phyloP scores from a whole-genome alignment of 1,140 invertebrate genomes.

The Sycophila sp. region DNA sequence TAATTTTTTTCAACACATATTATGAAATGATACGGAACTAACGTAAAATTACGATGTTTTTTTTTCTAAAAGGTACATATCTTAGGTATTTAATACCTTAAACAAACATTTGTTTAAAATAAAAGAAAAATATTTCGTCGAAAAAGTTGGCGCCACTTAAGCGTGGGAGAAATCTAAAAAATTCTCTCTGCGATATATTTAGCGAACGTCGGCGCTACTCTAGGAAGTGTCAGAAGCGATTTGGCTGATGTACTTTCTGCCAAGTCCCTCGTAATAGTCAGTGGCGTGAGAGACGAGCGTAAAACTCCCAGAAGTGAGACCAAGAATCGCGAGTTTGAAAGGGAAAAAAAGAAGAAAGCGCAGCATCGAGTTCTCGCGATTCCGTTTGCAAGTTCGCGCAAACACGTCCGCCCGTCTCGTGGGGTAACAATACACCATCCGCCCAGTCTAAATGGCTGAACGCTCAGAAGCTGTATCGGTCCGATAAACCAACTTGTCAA shows the following conservation, averaged over 20 bases:
- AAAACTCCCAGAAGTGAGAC: neutral
- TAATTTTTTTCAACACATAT: no score
- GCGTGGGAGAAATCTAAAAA: neutral
- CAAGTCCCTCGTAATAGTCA: neutral
- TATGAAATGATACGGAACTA: no score
- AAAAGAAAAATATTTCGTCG: no score
- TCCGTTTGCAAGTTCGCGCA: neutral
- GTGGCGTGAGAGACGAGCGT: neutral
- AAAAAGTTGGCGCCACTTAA: no score
- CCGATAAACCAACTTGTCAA: slow-evolving; percentile 55
- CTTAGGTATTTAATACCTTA: no score
- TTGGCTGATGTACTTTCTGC: slow-evolving; percentile 15
- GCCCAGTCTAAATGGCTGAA: slow-evolving; percentile 49
- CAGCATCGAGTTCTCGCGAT: neutral
- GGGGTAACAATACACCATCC: no score
- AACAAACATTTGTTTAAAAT: no score
- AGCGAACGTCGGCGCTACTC: neutral
- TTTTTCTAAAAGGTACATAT: no score
- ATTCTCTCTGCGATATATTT: neutral
- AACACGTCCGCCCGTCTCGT: slow-evolving; percentile 27
- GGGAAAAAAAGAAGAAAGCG: neutral
- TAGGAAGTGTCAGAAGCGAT: neutral
- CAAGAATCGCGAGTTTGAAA: neutral
- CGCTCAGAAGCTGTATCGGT: slow-evolving; percentile 50
- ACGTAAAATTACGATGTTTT: no score